Evolutionary conservation across 2,888 invertebrate genomes (phyloP).

Genomic region (Drosophila basisetae): DNA sequence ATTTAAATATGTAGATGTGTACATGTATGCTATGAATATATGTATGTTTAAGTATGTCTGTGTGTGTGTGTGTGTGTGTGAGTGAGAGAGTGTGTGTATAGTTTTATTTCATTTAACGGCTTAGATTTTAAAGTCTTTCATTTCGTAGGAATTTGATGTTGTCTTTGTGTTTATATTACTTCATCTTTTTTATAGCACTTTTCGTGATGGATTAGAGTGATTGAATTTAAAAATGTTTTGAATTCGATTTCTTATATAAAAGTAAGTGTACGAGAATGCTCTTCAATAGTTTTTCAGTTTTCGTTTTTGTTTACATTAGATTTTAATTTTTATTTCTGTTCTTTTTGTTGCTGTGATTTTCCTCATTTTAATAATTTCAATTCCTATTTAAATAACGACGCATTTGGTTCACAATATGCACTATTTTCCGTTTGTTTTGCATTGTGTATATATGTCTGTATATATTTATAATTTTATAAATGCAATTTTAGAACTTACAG

Average conservation of each 20-base stretch:
- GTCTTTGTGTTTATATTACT: slow-evolving; percentile 62
- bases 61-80: slow-evolving; percentile 28
- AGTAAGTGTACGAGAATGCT: slow-evolving; percentile 33
- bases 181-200: slow-evolving; percentile 61
- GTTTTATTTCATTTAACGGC: slow-evolving; percentile 70
- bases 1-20: slow-evolving; percentile 34
- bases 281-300: slow-evolving; percentile 53
- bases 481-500: slow-evolving; percentile 81
- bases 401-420: slow-evolving; percentile 46
- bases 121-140: slow-evolving; percentile 84
- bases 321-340: slow-evolving; percentile 1
- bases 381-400: slow-evolving; percentile 76
- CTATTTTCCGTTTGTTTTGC: slow-evolving; percentile 33
- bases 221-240: slow-evolving; percentile 58
- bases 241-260: slow-evolving; percentile 44
- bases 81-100: slow-evolving; percentile 43
- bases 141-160: slow-evolving; percentile 84
- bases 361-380: slow-evolving; percentile 67
- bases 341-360: slow-evolving; percentile 10
- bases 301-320: slow-evolving; percentile 7
- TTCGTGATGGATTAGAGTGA: slow-evolving; percentile 62
- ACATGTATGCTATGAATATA: slow-evolving; percentile 21
- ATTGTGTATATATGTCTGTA: slow-evolving; percentile 55
- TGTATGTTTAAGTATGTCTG: slow-evolving; percentile 32
- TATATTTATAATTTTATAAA: slow-evolving; percentile 67